Base-by-base conservation (phyloP, 1,140 invertebrate species). In the Dinoponera quadriceps region DNA sequence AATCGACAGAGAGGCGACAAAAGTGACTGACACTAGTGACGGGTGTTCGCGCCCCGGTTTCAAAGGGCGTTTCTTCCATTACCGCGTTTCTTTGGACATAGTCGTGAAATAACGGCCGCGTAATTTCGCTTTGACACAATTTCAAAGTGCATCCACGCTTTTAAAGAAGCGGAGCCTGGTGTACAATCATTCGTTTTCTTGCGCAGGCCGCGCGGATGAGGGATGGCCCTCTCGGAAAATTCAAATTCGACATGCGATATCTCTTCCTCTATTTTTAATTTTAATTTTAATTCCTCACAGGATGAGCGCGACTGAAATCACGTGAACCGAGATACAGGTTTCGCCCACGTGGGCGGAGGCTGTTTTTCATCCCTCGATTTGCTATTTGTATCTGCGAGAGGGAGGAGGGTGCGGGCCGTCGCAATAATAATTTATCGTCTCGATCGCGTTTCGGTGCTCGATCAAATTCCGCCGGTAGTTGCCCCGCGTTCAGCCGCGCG, bases 21-120 rank as follows among this genome's bases (percentile, higher is more conserved):
- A 69, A 57, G 65, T 69, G 51, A 57, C 63, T 57, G 63, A 33
- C 75, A 16, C 73, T 54, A 51, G n/a, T 78, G 51, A 80, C 66
- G 33, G 22, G 51, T 29, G 33, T 80, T 80, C 51, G 65, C 75
- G 44, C 54, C n/a, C n/a, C 38, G 16, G 22, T 80, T 71, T 71
- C 75, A 80, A 80, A 80, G 65, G 22, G 33, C 51, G 18, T 80
- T 80, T 80, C 75, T 71, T 71, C 51, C 75, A 80, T 80, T 59
- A 80, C 33, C 27, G 75, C 51, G 38, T 80, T 59, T 71, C 75
- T 80, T 80, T 80, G 75, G 65, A 48, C 75, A 57, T 44, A 48
- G 75, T 48, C 65, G 22, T 68, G 75, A 69, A 80, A 80, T 80
- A 71, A 80, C 65, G 75, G 51, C 22, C 38, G 14, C 11, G 38